Evolutionary conservation across 2,797 vertebrate genomes (phyloP), one percentile per base, ranked within the genome.

Genomic region (Sebastes flavidus): DNA sequence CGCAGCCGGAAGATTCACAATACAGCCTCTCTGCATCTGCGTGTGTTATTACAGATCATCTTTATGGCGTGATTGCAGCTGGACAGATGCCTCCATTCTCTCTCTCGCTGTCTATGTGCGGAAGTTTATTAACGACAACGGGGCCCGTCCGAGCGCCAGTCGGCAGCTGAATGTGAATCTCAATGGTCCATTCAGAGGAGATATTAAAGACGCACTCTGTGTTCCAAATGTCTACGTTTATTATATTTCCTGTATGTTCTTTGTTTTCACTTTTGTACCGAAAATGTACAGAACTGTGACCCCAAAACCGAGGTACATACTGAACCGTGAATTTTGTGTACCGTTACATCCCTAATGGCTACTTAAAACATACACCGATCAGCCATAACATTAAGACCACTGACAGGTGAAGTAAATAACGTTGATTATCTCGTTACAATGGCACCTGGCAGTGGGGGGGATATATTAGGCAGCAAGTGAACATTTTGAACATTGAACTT

Each of bases 1-100:
- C 61, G 3, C 92, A 93, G 90, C 75, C 36, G 81, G 75, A 56
- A 81, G 68, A 84, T 66, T 82, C 82, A 90, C 87, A 89, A 89
- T 89, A 55, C 75, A 80, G 52, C 60, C 72, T 6, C 65, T 62
- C n/a, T 65, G 69, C 22, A 62, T 80, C 59, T 65, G 72, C 54
- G 75, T 72, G 55, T 72, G 5, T 72, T 20, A 54, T 67, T 78
- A 78, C 76, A 65, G 59, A 84, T 87, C 13, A 52, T 22, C 66
- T 69, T 65, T 80, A 77, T 22, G 46, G 54, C 65, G 70, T 56
- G 77, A 72, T 24, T 75, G 77, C 77, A 80, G 88, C 80, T 62
- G 84, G 82, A 86, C 34, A 22, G 66, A 77, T 59, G 65, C 81
- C 67, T 83, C 66, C 49, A 62, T 85, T 88, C 77, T 86, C 55